Evolutionary conservation across 92 coral and sea anemone species (phyloP).

Genomic region (Porites cylindrica): DNA sequence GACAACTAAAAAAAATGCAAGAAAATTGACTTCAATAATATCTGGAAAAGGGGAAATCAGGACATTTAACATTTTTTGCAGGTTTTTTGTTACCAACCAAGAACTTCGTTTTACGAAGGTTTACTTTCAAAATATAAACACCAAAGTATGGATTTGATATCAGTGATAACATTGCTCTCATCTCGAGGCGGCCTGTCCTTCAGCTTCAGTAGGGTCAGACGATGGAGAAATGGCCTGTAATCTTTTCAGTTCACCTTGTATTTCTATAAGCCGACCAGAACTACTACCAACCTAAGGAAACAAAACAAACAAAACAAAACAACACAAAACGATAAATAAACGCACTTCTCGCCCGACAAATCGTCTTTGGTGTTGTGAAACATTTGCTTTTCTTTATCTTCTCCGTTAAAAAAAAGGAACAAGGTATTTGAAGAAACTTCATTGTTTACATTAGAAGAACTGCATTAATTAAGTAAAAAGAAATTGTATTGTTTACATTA

Average conservation of each 20-base stretch:
- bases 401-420: too few species aligned
- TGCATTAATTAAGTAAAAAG: too few species aligned
- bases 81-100: too few species aligned
- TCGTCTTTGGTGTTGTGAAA: too few species aligned
- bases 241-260: conserved; percentile 48
- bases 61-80: too few species aligned
- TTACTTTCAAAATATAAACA: neutral
- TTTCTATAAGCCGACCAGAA: conserved; percentile 12
- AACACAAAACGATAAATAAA: neutral
- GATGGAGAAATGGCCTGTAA: conserved; percentile 45
- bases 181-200: conserved; percentile 21
- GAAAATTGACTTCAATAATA: too few species aligned
- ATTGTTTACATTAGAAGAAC: too few species aligned
- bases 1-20: too few species aligned
- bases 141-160: neutral
- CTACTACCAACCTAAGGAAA: conserved; percentile 24
- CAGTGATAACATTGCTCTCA: neutral
- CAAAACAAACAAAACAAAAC: neutral
- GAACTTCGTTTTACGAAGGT: neutral
- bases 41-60: too few species aligned
- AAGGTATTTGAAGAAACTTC: too few species aligned
- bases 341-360: neutral
- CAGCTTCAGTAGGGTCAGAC: conserved; percentile 38
- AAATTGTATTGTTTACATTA: too few species aligned
- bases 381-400: too few species aligned